A percentile compares a stretch with the other conserved stretches of the same genome.
Conservation (phyloP, 1,140 invertebrate genomes). For the Temnothorax curvispinosus region DNA sequence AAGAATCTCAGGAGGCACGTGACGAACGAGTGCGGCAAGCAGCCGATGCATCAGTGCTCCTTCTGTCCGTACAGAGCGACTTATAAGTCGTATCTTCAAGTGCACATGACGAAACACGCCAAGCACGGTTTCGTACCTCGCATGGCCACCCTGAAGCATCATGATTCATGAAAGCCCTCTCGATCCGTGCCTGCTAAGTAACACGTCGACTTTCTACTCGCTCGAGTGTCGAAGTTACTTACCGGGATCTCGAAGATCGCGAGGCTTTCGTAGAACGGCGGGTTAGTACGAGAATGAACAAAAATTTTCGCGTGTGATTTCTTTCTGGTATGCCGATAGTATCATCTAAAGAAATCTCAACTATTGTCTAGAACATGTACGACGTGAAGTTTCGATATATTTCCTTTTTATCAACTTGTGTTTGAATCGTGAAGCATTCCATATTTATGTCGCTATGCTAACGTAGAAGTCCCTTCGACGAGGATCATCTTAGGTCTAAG, state of each 20-base stretch:
- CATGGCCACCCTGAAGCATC: conserved; percentile 1
- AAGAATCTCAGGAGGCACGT: conserved; percentile 82
- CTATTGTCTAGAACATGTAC: background rate
- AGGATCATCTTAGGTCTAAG: background rate
- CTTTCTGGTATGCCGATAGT: background rate
- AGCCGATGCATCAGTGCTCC: conserved; percentile 87
- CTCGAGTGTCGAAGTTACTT: background rate
- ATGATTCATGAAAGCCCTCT: conserved; percentile 32
- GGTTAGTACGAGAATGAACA: background rate
- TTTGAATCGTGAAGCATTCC: conserved; percentile 12
- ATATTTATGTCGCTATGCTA: conserved; percentile 29
- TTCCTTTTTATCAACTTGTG: background rate
- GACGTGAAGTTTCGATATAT: background rate
- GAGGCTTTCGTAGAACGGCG: background rate
- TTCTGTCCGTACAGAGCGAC: conserved; percentile 85
- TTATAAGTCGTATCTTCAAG: conserved; percentile 83
- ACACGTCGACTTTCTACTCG: background rate
- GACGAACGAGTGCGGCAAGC: conserved; percentile 87
- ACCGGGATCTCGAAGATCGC: background rate
- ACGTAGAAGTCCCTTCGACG: background rate
- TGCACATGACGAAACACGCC: conserved; percentile 82
- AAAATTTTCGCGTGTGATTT: background rate
- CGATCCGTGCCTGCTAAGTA: background rate
- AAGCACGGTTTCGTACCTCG: conserved; percentile 61
- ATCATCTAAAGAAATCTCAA: background rate